Evolutionary conservation across 2,888 invertebrate species (phyloP).

Genomic region (Nemurella pictetii): DNA sequence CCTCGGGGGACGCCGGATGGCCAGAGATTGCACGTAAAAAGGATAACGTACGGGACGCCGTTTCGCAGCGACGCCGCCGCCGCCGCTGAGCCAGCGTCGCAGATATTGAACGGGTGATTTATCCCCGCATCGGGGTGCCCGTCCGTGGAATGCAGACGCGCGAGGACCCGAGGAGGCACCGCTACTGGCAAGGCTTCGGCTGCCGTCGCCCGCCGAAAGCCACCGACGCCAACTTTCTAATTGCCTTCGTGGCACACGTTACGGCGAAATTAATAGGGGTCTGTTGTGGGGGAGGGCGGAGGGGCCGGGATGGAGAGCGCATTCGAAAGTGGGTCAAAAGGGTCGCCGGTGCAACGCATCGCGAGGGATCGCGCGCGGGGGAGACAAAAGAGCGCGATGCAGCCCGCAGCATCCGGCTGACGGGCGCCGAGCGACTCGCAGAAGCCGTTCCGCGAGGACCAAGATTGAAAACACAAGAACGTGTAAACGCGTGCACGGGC

Average conservation of each 20-base stretch:
- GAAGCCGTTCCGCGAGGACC: slow-evolving; percentile 26
- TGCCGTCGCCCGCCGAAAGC: not conserved
- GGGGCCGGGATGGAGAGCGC: not conserved
- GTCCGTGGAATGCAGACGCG: not conserved
- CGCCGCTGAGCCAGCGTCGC: not conserved
- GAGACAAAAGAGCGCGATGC: slow-evolving; percentile 9
- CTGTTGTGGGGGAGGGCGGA: not conserved
- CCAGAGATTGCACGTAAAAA: slow-evolving; percentile 29
- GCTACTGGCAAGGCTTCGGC: not conserved
- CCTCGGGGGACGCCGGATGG: slow-evolving; percentile 17
- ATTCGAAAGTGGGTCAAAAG: not conserved
- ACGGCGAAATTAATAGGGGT: not conserved
- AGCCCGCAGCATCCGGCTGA: slow-evolving; percentile 31
- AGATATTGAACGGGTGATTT: slow-evolving; percentile 16
- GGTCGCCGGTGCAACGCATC: not conserved
- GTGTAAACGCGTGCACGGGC: slow-evolving; percentile 36
- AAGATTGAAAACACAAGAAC: slow-evolving; percentile 42
- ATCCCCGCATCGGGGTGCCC: not conserved
- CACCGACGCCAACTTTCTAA: not conserved
- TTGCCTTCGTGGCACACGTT: not conserved
- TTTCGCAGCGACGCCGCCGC: not conserved
- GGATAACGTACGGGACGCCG: slow-evolving; percentile 12
- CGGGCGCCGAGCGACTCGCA: slow-evolving; percentile 37
- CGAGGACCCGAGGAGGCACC: not conserved
- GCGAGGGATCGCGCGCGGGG: slow-evolving; percentile 4